Evolutionary conservation across 2,113 vertebrate genomes (phyloP).

Genomic region (Oryctolagus cuniculus): mOryCun1.1 NC_091447.1:20027001-20027500

Average conservation of each 20-base stretch:
- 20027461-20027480: neutral
- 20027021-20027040: neutral
- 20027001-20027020: slow-evolving; percentile 7
- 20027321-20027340: slow-evolving; percentile 2
- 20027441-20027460: slow-evolving; percentile 38
- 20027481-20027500: slow-evolving; percentile 31
- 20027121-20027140: slow-evolving; percentile 25
- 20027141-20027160: neutral
- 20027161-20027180: slow-evolving; percentile 19
- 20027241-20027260: neutral
- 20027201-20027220: neutral
- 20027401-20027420: neutral
- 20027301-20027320: neutral
- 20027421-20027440: neutral
- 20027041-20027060: neutral
- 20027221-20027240: slow-evolving; percentile 48
- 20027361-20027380: slow-evolving; percentile 21
- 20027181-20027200: slow-evolving; percentile 6
- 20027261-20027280: neutral
- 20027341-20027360: neutral
- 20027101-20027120: slow-evolving; percentile 31
- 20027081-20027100: neutral
- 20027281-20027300: neutral
- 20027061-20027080: neutral
- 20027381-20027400: neutral